Evolutionary conservation across 2,113 vertebrate species (phyloP), one percentile per base, ranked within the genome.

Genomic region (Campylorhamphus procurvoides): DNA sequence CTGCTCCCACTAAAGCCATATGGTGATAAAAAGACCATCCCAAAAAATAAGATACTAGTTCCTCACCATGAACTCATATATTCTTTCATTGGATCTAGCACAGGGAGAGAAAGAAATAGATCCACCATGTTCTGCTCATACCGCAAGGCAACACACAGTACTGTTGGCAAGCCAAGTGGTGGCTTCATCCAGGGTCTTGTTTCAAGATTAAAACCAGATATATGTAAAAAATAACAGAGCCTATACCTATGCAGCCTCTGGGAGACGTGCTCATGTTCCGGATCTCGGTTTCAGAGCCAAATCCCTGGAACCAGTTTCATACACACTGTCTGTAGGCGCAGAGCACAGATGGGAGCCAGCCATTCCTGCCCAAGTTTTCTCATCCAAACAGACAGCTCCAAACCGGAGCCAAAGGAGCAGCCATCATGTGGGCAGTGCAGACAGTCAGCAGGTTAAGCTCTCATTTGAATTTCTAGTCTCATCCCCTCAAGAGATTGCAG

Each of bases 121-220:
- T 91, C 40, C 52, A 68, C 60, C 52, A 44, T 92, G 83, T 92
- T 87, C 90, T 89, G 64, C 52, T 92, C 8, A 0, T 67, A 84
- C 72, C 75, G 47, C 94, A 92, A 90, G 33, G 80, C 93, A 95
- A 76, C 82, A 31, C 0, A 0, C 33, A 76, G 53, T 59, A 69
- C 29, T 71, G 49, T 23, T 72, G 42, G 59, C 39, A 84, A 93
- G 78, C 81, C 93, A 91, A 82, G 62, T 83, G 89, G 62, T 83
- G 89, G 18, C 71, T 93, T 46, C 59, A 93, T 77, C 58, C 92
- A 86, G 64, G 73, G 68, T 35, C 91, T 93, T 78, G 24, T 52
- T 78, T 93, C 89, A 66, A 92, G 89, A 96, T 94, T 92, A 91
- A 96, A 96, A 92, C 64, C 95, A 96, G 80, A 91, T 68, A 84